A percentile compares a stretch with the other conserved stretches of the same genome.
Conservation (phyloP, 2,797 vertebrate species). For the Serranus cabrilla region DNA sequence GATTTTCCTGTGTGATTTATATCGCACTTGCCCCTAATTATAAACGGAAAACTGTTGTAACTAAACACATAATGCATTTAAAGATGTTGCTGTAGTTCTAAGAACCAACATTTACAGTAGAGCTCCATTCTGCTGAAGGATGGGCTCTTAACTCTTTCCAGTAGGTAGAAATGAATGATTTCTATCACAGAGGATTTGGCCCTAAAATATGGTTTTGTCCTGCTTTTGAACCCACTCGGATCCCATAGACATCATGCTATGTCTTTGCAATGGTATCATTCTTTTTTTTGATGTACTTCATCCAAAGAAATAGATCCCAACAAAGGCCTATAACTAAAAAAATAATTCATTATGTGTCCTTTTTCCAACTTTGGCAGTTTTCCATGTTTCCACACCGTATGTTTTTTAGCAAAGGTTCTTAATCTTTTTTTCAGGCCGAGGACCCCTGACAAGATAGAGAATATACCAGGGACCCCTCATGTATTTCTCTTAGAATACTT, state of each 20-base stretch:
- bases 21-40: slow-evolving; percentile 68
- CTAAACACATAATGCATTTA: slow-evolving; percentile 32
- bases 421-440: no score
- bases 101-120: slow-evolving; percentile 30
- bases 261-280: slow-evolving; percentile 47
- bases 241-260: slow-evolving; percentile 40
- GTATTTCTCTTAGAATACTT: no score
- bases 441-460: no score
- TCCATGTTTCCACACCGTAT: slow-evolving; percentile 42
- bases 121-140: slow-evolving; percentile 40
- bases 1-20: slow-evolving; percentile 72
- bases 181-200: slow-evolving; percentile 48
- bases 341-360: slow-evolving; percentile 38
- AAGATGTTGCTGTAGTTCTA: slow-evolving; percentile 15
- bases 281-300: slow-evolving; percentile 69
- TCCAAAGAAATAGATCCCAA: slow-evolving; percentile 50
- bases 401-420: neutral
- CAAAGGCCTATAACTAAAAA: slow-evolving; percentile 54
- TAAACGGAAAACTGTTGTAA: slow-evolving; percentile 56
- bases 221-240: slow-evolving; percentile 66
- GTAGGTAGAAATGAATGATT: slow-evolving; percentile 63
- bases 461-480: no score
- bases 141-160: slow-evolving; percentile 42
- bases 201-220: slow-evolving; percentile 74
- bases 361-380: slow-evolving; percentile 42